These are phyloP conservation scores for Virgularia gustaviana DNA, from an alignment of 92 coral and sea anemone genomes.

Conservation along the genomic window DNA sequence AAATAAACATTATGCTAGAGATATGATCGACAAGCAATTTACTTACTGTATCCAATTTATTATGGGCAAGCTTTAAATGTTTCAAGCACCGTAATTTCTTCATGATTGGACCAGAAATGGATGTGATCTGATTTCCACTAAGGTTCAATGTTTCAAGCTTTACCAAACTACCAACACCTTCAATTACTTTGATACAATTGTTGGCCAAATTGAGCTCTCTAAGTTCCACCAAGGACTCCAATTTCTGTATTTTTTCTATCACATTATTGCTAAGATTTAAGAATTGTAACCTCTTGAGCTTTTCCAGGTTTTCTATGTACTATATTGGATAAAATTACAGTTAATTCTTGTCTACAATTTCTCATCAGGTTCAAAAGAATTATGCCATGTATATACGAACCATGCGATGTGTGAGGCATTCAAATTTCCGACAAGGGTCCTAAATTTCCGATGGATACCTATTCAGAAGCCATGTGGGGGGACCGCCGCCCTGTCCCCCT, in stretches of 20 bases:
- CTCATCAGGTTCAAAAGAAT: no score
- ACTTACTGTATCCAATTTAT: conserved; percentile 79
- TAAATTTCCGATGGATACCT: no score
- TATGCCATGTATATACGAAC: no score
- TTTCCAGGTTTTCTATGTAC: conserved; percentile 90
- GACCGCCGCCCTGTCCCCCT: background rate
- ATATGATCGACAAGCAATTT: no score
- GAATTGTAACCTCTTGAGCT: conserved; percentile 61
- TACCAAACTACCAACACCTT: conserved; percentile 68
- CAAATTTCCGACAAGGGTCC: no score
- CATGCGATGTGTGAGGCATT: no score
- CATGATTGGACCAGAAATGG: conserved; percentile 65
- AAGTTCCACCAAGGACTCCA: conserved; percentile 71
- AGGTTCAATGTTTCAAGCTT: conserved; percentile 74
- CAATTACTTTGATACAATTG: conserved; percentile 74
- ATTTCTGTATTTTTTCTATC: conserved; percentile 87
- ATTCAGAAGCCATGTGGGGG: no score
- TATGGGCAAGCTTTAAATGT: conserved; percentile 68
- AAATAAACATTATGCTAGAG: no score
- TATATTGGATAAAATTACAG: no score
- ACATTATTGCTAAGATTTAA: conserved; percentile 77
- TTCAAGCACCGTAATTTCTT: conserved; percentile 75
- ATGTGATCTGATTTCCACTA: conserved; percentile 72
- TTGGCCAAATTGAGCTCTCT: conserved; percentile 82
- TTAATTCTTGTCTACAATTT: no score